phyloP scores from a whole-genome alignment of 2,888 invertebrate species.

The Sphaerophoria rueppellii region DNA sequence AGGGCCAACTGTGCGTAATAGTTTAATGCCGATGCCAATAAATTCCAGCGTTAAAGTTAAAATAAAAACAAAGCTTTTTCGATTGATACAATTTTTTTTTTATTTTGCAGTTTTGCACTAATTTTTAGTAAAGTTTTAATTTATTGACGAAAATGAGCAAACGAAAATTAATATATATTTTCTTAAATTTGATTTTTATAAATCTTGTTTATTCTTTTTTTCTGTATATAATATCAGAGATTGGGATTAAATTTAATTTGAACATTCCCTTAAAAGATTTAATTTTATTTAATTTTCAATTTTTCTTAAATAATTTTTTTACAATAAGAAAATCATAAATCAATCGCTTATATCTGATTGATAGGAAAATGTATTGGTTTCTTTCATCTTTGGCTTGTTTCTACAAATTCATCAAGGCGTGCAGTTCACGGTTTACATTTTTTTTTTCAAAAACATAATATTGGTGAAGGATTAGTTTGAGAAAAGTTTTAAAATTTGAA shows the following conservation, averaged over 20 bases:
- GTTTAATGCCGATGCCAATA: too few species aligned
- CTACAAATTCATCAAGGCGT: conserved; percentile 57
- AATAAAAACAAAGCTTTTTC: neutral
- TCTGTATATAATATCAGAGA: conserved; percentile 21
- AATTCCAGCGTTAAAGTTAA: neutral
- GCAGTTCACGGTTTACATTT: conserved; percentile 46
- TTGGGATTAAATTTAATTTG: conserved; percentile 22
- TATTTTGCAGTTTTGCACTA: conserved; percentile 54
- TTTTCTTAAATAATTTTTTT: too few species aligned
- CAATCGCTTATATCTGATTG: too few species aligned
- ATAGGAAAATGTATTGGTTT: too few species aligned
- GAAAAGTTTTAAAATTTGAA: neutral
- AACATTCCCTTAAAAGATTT: neutral
- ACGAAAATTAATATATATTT: conserved; percentile 46
- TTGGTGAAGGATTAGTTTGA: too few species aligned
- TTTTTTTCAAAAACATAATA: neutral
- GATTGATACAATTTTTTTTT: conserved; percentile 49
- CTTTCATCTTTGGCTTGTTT: too few species aligned
- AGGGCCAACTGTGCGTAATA: too few species aligned
- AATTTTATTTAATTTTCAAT: too few species aligned
- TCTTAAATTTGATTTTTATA: conserved; percentile 48
- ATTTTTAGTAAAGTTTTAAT: conserved; percentile 46
- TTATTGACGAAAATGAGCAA: conserved; percentile 68
- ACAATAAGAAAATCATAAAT: too few species aligned
- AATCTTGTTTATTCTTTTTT: conserved; percentile 30